These are phyloP conservation scores for Pelodiscus sinensis DNA, from an alignment of 2,113 vertebrate species.

Conservation along the genomic window DNA sequence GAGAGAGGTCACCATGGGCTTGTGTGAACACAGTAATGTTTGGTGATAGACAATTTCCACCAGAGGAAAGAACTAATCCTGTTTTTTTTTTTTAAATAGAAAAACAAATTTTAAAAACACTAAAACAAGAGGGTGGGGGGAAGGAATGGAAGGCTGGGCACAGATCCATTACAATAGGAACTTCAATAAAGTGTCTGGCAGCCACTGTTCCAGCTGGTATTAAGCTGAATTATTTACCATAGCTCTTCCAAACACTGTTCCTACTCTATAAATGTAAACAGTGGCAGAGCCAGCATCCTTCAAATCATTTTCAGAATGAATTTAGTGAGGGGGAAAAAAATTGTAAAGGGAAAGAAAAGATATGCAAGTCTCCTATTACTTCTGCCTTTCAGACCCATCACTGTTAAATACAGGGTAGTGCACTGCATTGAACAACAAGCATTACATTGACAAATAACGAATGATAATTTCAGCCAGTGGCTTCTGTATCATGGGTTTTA, in stretches of 20 bases:
- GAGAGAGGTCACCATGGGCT: background rate
- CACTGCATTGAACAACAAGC: slow-evolving; percentile 29
- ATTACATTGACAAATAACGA: slow-evolving; percentile 45
- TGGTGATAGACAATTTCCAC: accelerated
- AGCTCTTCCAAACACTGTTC: background rate
- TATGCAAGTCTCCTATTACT: background rate
- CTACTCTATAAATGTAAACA: slow-evolving; percentile 4
- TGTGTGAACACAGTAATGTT: background rate
- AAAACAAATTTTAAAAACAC: accelerated
- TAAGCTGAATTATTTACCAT: background rate
- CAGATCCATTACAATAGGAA: background rate
- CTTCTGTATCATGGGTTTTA: background rate
- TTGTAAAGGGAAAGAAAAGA: background rate
- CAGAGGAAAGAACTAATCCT: background rate
- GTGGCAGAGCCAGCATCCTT: background rate
- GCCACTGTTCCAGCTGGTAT: background rate
- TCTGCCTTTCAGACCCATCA: background rate
- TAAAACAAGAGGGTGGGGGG: too few species aligned
- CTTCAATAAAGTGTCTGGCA: background rate
- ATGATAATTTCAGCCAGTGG: slow-evolving; percentile 36
- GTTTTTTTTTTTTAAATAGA: background rate
- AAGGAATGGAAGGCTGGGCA: background rate
- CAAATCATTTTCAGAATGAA: background rate
- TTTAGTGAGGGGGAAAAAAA: background rate
- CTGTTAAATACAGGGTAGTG: background rate